Evolutionary conservation across 1,140 invertebrate genomes (phyloP).

Genomic region (Maconellicoccus hirsutus): DNA sequence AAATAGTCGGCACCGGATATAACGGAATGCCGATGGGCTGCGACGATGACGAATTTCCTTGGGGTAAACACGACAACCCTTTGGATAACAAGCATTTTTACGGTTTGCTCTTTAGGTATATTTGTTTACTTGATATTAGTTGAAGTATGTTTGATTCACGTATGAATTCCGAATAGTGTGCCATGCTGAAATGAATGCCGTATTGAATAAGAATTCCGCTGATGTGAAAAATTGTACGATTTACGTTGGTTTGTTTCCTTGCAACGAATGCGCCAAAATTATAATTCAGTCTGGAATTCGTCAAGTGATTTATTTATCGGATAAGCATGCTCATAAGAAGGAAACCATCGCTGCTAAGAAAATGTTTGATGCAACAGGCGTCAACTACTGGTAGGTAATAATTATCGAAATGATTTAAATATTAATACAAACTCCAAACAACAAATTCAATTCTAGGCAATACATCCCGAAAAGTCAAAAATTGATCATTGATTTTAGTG

Average conservation of each 20-base stretch:
- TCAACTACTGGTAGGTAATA: conserved; percentile 48
- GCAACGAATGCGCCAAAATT: conserved; percentile 92
- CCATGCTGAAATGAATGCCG: conserved; percentile 94
- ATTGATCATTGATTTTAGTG: conserved; percentile 56
- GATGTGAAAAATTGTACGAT: conserved; percentile 67
- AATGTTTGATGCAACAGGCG: conserved; percentile 64
- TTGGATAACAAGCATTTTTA: conserved; percentile 72
- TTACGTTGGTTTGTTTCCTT: conserved; percentile 83
- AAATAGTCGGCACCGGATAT: conserved; percentile 86
- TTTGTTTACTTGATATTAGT: too few species aligned
- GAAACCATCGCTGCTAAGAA: conserved; percentile 57
- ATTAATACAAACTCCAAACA: too few species aligned
- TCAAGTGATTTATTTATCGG: conserved; percentile 64
- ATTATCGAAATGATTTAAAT: too few species aligned
- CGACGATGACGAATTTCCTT: conserved; percentile 77
- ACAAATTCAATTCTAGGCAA: conserved; percentile 55
- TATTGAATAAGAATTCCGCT: conserved; percentile 75
- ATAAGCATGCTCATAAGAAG: conserved; percentile 59
- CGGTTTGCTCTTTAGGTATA: conserved; percentile 42
- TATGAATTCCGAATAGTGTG: conserved; percentile 66
- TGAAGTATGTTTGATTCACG: too few species aligned
- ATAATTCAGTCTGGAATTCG: conserved; percentile 92
- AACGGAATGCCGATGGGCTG: conserved; percentile 91
- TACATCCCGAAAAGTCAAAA: conserved; percentile 46
- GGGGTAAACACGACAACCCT: conserved; percentile 46